Conservation (phyloP, 1,140 invertebrate species). For the Drosophila ironensis region DNA sequence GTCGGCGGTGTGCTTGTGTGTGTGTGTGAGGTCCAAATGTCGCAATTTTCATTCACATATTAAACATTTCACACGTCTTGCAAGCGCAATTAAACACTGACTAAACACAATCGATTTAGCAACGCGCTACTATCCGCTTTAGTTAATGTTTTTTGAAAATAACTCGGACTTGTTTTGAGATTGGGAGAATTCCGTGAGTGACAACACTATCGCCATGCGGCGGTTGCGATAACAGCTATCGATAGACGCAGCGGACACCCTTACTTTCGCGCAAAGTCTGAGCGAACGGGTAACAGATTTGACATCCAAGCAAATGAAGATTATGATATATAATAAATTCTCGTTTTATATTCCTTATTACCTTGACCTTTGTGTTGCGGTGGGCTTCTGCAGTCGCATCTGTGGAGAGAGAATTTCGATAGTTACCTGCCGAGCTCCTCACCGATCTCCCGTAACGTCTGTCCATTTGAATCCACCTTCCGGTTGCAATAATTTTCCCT, state of each 20-base stretch:
- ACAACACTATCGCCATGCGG: not conserved
- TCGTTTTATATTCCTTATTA: slow-evolving; percentile 3
- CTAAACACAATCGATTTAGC: slow-evolving; percentile 4
- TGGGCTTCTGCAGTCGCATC: slow-evolving; percentile 26
- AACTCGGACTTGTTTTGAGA: slow-evolving; percentile 32
- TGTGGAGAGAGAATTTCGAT: slow-evolving; percentile 5
- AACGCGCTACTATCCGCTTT: slow-evolving; percentile 4
- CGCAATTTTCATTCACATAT: slow-evolving; percentile 42
- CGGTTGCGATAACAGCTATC: not conserved
- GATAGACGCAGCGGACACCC: slow-evolving; percentile 1
- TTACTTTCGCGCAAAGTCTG: not conserved
- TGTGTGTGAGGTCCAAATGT: slow-evolving; percentile 19
- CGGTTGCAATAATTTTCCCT: not conserved
- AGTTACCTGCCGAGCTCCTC: slow-evolving; percentile 46
- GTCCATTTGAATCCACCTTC: slow-evolving; percentile 37
- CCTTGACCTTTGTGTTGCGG: slow-evolving; percentile 36
- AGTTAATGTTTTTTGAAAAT: slow-evolving; percentile 19
- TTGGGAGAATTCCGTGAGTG: slow-evolving; percentile 16
- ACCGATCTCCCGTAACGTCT: slow-evolving; percentile 26
- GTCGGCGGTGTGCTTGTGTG: slow-evolving; percentile 4
- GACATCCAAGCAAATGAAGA: not conserved
- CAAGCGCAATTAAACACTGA: slow-evolving; percentile 13
- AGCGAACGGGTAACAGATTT: not conserved
- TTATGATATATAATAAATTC: not conserved
- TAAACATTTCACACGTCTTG: slow-evolving; percentile 25